Percentiles rank a stretch among this genome's conserved stretches.
phyloP scores from a whole-genome alignment of 2,113 vertebrate species.

The Diphyllodes magnificus region DNA sequence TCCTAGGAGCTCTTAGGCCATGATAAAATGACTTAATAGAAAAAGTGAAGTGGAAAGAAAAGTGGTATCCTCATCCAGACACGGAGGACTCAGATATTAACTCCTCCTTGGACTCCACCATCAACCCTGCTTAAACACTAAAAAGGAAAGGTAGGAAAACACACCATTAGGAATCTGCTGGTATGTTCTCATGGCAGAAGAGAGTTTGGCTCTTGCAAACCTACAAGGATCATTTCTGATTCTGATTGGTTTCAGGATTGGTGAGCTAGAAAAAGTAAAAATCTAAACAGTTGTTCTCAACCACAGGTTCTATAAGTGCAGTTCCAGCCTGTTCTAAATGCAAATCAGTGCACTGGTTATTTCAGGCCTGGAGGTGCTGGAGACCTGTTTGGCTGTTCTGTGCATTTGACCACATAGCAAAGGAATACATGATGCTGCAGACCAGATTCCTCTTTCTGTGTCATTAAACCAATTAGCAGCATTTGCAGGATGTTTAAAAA shows the following conservation, averaged over 20 bases:
- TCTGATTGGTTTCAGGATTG: not conserved
- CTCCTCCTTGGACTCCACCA: not conserved
- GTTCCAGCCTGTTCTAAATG: not conserved
- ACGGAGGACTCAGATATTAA: not conserved
- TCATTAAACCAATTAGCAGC: not conserved
- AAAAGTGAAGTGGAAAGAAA: not conserved
- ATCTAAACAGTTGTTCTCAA: not conserved
- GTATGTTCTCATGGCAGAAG: not conserved
- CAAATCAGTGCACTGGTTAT: not conserved
- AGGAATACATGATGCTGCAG: not conserved
- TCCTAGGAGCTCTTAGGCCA: not conserved
- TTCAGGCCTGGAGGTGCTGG: not conserved
- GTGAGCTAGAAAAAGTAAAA: not conserved
- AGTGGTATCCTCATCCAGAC: not conserved
- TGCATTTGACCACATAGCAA: not conserved
- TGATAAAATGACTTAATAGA: not conserved
- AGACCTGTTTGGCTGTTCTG: not conserved
- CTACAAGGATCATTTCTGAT: rapidly evolving
- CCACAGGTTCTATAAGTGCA: not conserved
- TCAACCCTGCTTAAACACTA: not conserved
- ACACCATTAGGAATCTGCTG: not conserved
- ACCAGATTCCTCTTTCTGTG: not conserved
- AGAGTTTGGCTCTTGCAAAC: not conserved
- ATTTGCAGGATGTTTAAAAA: not conserved
- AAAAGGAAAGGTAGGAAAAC: not conserved